A percentile compares a stretch with the other conserved stretches of the same genome.
These are phyloP conservation scores for Meloidogyne exigua DNA, from an alignment of 1,140 invertebrate species.

Conservation along the genomic window DNA sequence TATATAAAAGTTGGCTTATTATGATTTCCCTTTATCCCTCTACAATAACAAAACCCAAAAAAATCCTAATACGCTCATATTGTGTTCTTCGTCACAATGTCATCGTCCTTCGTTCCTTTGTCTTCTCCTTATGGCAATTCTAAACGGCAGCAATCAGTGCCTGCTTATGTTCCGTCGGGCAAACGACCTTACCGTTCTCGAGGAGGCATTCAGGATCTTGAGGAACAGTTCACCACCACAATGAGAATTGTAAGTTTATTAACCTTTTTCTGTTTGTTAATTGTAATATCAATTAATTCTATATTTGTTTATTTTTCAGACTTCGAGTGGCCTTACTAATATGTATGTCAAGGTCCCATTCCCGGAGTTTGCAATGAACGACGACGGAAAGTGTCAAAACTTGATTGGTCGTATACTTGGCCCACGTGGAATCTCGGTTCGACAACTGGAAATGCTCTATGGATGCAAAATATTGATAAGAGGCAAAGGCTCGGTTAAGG, in stretches of 20 bases:
- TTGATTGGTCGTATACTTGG: constrained; percentile 97
- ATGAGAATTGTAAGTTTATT: constrained; percentile 1
- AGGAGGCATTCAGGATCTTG: background rate
- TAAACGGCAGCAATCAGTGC: background rate
- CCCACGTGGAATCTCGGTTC: constrained; percentile 95
- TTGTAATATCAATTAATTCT: background rate
- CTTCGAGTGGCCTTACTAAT: background rate
- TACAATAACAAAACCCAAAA: background rate
- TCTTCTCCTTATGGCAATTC: constrained; percentile 1
- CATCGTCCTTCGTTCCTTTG: background rate
- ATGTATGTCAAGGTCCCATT: background rate
- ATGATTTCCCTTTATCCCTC: background rate
- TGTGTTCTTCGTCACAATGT: background rate
- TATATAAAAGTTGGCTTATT: too few species aligned
- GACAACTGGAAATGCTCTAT: constrained; percentile 96
- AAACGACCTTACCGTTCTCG: background rate
- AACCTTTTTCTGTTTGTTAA: background rate
- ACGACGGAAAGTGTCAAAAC: constrained; percentile 68
- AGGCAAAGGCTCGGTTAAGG: constrained; percentile 86
- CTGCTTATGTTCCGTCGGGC: background rate
- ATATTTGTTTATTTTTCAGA: background rate
- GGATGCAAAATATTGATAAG: constrained; percentile 99
- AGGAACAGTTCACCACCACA: background rate
- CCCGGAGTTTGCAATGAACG: background rate
- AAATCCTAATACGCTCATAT: background rate